These are phyloP conservation scores for Dendroctonus valens DNA, from an alignment of 1,140 invertebrate genomes.

Conservation along the genomic window DNA sequence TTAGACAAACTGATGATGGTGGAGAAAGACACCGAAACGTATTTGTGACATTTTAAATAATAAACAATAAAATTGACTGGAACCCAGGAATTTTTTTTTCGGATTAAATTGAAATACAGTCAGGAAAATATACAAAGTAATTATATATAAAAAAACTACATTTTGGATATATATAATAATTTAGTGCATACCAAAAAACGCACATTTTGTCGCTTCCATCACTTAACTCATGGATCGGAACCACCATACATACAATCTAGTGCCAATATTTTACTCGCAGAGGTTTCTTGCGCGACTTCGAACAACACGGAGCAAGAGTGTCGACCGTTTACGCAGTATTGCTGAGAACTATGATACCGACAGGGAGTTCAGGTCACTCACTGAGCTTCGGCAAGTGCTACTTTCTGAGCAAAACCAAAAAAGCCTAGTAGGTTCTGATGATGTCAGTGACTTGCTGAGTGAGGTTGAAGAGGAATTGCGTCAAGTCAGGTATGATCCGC, in stretches of 20 bases:
- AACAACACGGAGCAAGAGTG: constrained; percentile 1
- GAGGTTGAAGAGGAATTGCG: neutral
- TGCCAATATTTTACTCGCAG: neutral
- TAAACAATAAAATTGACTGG: too few species aligned
- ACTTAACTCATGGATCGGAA: neutral
- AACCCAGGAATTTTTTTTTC: too few species aligned
- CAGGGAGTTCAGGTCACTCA: neutral
- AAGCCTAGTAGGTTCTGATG: neutral
- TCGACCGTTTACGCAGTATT: neutral
- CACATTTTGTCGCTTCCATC: neutral
- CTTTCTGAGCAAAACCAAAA: neutral
- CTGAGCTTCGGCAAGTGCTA: neutral
- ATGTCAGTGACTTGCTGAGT: neutral
- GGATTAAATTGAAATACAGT: too few species aligned
- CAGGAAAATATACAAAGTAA: too few species aligned
- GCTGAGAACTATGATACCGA: neutral
- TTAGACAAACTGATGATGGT: too few species aligned
- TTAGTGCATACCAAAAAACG: neutral
- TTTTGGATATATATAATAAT: neutral
- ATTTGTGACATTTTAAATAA: too few species aligned
- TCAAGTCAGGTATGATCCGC: neutral
- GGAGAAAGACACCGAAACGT: too few species aligned
- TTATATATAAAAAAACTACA: too few species aligned
- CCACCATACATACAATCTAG: neutral
- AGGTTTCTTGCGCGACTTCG: neutral